Conservation (phyloP, 2,113 vertebrate genomes). For the Otolemur garnettii region DNA sequence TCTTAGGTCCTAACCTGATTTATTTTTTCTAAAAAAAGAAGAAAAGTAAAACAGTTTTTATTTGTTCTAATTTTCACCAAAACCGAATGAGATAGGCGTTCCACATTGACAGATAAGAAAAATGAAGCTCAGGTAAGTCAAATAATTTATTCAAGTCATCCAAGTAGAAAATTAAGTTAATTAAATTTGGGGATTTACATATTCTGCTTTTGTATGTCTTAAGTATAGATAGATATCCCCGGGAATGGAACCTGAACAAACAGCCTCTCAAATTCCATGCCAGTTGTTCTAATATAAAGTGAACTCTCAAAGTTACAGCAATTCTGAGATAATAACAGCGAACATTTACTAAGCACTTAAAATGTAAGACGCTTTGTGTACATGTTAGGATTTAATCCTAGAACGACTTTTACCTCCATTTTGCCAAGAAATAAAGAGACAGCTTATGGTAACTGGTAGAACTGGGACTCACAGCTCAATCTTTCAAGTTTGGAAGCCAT, state of each 20-base stretch:
- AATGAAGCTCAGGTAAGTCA: constrained; percentile 6
- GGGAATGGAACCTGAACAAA: neutral
- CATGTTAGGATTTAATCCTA: neutral
- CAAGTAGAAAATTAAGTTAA: constrained; percentile 16
- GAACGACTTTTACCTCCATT: neutral
- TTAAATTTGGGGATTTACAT: neutral
- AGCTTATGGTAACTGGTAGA: neutral
- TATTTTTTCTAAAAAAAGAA: neutral
- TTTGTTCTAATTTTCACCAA: neutral
- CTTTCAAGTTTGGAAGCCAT: neutral
- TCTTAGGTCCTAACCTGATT: neutral
- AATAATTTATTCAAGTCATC: neutral
- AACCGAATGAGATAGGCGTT: neutral
- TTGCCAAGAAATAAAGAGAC: constrained; percentile 14
- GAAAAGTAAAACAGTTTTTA: too few species aligned
- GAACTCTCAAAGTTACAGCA: neutral
- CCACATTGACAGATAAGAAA: neutral
- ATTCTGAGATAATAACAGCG: neutral
- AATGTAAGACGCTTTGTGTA: neutral
- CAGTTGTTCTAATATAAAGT: neutral
- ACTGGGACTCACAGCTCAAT: neutral
- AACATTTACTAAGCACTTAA: constrained; percentile 7
- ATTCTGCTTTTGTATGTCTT: constrained; percentile 1
- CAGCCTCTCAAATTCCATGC: neutral
- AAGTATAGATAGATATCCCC: neutral